A percentile compares a stretch with the other conserved stretches of the same genome.
Conservation (phyloP, 1,140 invertebrate species). For the Drosophila sp. region DNA sequence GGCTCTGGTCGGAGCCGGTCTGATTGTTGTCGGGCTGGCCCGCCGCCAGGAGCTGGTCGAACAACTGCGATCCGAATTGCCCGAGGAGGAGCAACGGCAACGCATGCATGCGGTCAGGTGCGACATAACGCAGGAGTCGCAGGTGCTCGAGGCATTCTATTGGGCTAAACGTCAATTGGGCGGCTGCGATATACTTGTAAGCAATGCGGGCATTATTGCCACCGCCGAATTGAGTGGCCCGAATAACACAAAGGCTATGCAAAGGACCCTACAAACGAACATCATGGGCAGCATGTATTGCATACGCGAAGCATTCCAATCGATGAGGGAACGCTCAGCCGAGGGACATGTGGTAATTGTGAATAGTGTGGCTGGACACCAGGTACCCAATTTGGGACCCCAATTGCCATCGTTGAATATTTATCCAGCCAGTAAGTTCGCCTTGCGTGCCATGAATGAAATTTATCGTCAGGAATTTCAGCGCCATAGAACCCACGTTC, state of each 20-base stretch:
- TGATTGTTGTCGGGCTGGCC: constrained; percentile 88
- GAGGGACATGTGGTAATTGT: constrained; percentile 86
- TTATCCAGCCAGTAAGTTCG: constrained; percentile 86
- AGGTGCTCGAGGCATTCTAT: constrained; percentile 87
- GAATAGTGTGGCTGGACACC: constrained; percentile 76
- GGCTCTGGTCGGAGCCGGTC: constrained; percentile 84
- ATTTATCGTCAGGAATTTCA: constrained; percentile 84
- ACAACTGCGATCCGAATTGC: constrained; percentile 68
- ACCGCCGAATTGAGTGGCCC: constrained; percentile 84
- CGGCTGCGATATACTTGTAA: constrained; percentile 88
- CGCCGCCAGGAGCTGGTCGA: constrained; percentile 86
- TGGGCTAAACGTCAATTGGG: constrained; percentile 86
- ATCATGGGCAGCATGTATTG: constrained; percentile 87
- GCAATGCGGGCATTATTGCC: constrained; percentile 88
- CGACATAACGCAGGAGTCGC: constrained; percentile 87
- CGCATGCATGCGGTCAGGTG: constrained; percentile 84
- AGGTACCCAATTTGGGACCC: constrained; percentile 75
- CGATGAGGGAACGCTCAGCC: constrained; percentile 86
- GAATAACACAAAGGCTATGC: constrained; percentile 73
- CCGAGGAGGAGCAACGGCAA: constrained; percentile 52
- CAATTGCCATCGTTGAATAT: constrained; percentile 83
- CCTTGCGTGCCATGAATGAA: constrained; percentile 85
- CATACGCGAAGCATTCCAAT: constrained; percentile 86
- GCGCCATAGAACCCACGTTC: constrained; percentile 81
- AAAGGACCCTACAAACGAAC: constrained; percentile 86